Evolutionary conservation across 2,113 vertebrate species (phyloP), one percentile per base, ranked within the genome.

Genomic region (Cyanistes caeruleus): DNA sequence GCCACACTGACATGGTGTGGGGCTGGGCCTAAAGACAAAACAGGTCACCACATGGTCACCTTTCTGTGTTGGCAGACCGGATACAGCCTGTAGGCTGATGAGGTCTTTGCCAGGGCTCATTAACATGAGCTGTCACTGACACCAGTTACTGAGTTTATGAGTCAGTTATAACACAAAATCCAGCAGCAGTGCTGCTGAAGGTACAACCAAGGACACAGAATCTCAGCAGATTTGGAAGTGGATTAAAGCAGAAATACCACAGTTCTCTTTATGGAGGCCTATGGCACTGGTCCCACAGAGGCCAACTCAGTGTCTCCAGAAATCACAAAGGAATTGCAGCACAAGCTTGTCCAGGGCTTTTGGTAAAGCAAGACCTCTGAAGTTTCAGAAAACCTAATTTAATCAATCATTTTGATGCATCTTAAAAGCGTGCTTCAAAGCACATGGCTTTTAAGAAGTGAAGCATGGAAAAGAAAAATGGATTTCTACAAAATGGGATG

Each of bases 1-100:
- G 59, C 68, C 10, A 12, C 49, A 60, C 17, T 39, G 49, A 43
- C 24, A 18, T 0, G 0, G 16, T 5, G 39, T 13, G 18, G 18
- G 35, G 37, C 68, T 49, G 55, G 49, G 49, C 67, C 65, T 28
- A 4, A 51, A 70, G 74, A 43, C 43, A 55, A 68, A 68, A 52
- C 8, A 30, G 1, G 28, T 21, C 70, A 87, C 12, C 65, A 53
- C 33, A 5, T 15, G 58, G 20, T 37, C 25, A 27, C 30, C 68
- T 46, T 8, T 33, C 46, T 44, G 33, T 24, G 41, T 39, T 48
- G 60, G 16, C 70, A 73, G 75, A 48, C 1, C 9, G n/a, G 44
- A 33, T 19, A 46, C 4, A 48, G 62, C 39, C 62, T 76, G 62
- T 56, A 75, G 59, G 60, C 52, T 75, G 53, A n/a, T 46, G 43